Base-by-base conservation (phyloP, 35 echinoderm and acorn worm species). In the Heliocidaris erythrogramma region DNA sequence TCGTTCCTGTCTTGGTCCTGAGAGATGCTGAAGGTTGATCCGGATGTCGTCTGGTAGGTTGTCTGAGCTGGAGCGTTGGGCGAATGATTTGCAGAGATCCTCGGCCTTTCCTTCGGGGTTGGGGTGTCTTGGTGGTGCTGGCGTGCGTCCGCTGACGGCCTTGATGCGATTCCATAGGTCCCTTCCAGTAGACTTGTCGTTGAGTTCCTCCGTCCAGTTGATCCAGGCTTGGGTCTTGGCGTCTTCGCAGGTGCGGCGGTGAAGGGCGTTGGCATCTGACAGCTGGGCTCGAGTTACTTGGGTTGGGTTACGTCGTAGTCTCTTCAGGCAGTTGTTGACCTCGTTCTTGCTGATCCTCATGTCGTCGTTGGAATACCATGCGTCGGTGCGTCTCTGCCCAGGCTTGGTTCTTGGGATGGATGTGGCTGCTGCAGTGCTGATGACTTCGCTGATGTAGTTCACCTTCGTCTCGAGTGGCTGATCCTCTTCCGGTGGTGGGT, bases 331-430 rank as follows among this genome's bases (percentile, higher is more conserved):
- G 50, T 59, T 31, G 50, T 93, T 93, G 48, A 93, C 92, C 29
- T 93, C 49, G 49, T 93, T 93, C 59, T 93, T 93, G 7, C 48
- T 93, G 48, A 93, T 59, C 31, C 59, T 93, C 50, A 93, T 93
- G 14, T 47, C 92, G 31, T 93, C 48, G 42, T 56, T 93, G 7
- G 16, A 18, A 31, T 59, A 93, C 92, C 92, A 93, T 5, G 7
- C 48, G 31, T 60, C 59, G 31, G 3, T 47, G 9, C 13, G 52
- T 93, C 52, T 52, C 9, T 27, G 9, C 13, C 92, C 92, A 31
- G 92, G 48, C 31, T 27, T 59, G 48, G 27, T 59, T 60, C 31
- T 52, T 10, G 92, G 92, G 21, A 93, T 93, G 48, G 92, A 8
- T 29, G 49, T 47, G 9, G 14, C 42, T 21, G n/a, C n/a, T n/a